Evolutionary conservation across 2,797 vertebrate species (phyloP).

Genomic region (Chaetodon trifasciatus): DNA sequence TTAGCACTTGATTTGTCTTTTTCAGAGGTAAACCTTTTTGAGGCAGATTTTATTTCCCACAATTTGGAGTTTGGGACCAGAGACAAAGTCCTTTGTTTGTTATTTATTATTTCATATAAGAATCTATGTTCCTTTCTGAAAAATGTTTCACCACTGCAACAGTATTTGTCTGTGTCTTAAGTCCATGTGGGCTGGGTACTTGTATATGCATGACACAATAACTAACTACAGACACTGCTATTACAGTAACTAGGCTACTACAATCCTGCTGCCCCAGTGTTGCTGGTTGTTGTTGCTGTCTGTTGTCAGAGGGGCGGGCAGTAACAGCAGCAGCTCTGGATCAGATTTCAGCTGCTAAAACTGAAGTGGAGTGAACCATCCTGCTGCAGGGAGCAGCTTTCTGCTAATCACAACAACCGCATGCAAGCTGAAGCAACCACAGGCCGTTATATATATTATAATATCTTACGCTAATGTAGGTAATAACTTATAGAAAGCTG

Average conservation of each 20-base stretch:
- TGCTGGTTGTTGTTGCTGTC: slow-evolving; percentile 45
- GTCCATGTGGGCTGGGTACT: neutral
- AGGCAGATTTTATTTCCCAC: neutral
- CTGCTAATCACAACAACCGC: neutral
- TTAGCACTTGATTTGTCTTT: neutral
- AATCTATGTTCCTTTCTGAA: neutral
- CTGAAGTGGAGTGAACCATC: slow-evolving; percentile 65
- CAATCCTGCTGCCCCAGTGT: neutral
- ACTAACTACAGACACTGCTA: neutral
- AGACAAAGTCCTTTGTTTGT: neutral
- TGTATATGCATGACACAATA: slow-evolving; percentile 20
- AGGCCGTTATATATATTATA: fast-evolving
- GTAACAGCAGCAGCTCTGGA: slow-evolving; percentile 53
- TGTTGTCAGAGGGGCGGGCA: slow-evolving; percentile 46
- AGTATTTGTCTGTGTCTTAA: neutral
- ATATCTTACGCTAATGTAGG: fast-evolving
- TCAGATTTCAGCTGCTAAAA: slow-evolving; percentile 73
- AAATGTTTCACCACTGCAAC: neutral
- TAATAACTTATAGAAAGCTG: neutral
- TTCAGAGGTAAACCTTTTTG: neutral
- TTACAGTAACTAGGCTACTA: neutral
- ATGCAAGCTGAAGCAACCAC: fast-evolving
- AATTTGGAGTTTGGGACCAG: fast-evolving
- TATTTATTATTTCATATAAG: neutral
- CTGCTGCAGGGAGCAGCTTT: neutral